These are phyloP conservation scores for human (Homo sapiens) DNA, from an alignment of 2,113 vertebrate species.

Conservation along the genomic window GRCh38 chr14:75566501-75567000, in stretches of 20 bases:
- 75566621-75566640: not conserved
- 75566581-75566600: not conserved
- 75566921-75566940: no score
- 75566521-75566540: not conserved
- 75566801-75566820: not conserved
- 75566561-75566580: not conserved
- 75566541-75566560: not conserved
- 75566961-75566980: not conserved
- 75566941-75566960: not conserved
- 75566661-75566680: not conserved
- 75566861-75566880: not conserved
- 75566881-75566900: not conserved
- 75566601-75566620: not conserved
- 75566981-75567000: not conserved
- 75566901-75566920: not conserved
- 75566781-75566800: not conserved
- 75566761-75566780: not conserved
- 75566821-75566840: not conserved
- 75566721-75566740: not conserved
- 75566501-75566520: not conserved
- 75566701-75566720: not conserved
- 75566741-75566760: not conserved
- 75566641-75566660: rapidly evolving
- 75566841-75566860: not conserved
- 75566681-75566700: not conserved